phyloP scores from a whole-genome alignment of 1,140 invertebrate species.

The Drosophila jambulina region DNA sequence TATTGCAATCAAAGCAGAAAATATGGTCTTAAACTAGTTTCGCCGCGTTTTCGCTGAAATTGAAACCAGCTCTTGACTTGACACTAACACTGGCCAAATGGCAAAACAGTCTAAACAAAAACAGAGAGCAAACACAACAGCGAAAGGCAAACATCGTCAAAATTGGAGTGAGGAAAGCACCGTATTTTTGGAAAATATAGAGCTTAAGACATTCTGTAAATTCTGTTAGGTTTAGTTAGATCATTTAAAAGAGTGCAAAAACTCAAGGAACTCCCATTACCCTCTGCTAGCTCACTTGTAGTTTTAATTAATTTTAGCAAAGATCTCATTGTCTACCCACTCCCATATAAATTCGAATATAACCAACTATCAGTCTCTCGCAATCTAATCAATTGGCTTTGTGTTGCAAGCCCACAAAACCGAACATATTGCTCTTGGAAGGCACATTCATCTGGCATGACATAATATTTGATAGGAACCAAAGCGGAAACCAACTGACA shows the following conservation, averaged over 20 bases:
- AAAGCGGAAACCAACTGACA: conserved; percentile 46
- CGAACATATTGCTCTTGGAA: conserved; percentile 29
- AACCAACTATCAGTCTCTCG: conserved; percentile 3
- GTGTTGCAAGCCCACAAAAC: conserved; percentile 15
- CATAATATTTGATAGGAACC: conserved; percentile 58
- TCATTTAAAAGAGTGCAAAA: no score
- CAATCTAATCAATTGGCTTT: conserved; percentile 42
- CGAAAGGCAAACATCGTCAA: background rate
- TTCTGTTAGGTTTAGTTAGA: background rate
- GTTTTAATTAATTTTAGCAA: conserved; percentile 4
- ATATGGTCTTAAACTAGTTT: conserved; percentile 84
- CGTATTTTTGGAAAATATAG: no score
- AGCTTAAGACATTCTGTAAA: background rate
- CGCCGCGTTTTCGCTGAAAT: conserved; percentile 57
- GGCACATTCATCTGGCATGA: conserved; percentile 43
- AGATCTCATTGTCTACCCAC: background rate
- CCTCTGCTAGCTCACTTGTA: background rate
- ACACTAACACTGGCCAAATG: conserved; percentile 38
- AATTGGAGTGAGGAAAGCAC: conserved; percentile 18
- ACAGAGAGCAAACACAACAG: conserved; percentile 10
- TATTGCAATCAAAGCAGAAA: conserved; percentile 79
- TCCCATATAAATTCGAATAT: background rate
- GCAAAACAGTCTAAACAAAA: conserved; percentile 26
- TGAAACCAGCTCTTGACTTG: conserved; percentile 25
- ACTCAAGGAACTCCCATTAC: background rate